Evolutionary conservation across 2,888 invertebrate species (phyloP), one percentile per base, ranked within the genome.

Genomic region (Phaonia tiefii): DNA sequence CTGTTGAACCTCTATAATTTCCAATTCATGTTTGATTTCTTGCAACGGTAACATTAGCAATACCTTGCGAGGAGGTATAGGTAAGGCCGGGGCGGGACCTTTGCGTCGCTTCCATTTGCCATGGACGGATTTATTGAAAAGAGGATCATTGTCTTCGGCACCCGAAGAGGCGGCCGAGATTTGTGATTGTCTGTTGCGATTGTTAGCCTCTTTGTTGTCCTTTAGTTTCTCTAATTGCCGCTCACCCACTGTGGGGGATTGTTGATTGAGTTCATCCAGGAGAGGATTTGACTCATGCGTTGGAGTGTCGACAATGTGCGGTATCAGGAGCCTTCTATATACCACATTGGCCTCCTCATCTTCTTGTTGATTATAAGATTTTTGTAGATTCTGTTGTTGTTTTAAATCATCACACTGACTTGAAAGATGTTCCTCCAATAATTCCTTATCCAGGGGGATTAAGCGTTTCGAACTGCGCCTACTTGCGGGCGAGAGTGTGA

Each of bases 1-100:
- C 87, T 97, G 96, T 88, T 97, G 96, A 65, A 95, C 93, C 90
- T 98, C 97, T 84, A 98, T 95, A 75, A 94, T 93, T 84, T 95
- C 94, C 83, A 98, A 91, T 88, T 97, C 95, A 44, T 93, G 92
- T 58, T 93, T 93, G 71, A 95, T 92, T 86, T 94, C 93, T 77
- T 92, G 92, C 2, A 93, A 90, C 0, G 94, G 92, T 86, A 94
- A 90, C 89, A 92, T 92, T 79, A 93, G 92, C 80, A 93, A 92
- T 11, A 93, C 92, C 83, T 92, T 92, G 82, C 95, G 92, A 82
- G 94, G 93, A 49, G 95, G 94, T 1, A 96, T 91, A 0, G 97
- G 97, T 39, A 95, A 91, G 0, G 95, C 94, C 0, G 97, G 97
- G 0, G 97, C 97, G 0, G 95, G 96, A 0, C 96, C 96, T 87